These are phyloP conservation scores for Temnothorax nylanderi DNA, from an alignment of 1,140 invertebrate species.

Conservation along the genomic window DNA sequence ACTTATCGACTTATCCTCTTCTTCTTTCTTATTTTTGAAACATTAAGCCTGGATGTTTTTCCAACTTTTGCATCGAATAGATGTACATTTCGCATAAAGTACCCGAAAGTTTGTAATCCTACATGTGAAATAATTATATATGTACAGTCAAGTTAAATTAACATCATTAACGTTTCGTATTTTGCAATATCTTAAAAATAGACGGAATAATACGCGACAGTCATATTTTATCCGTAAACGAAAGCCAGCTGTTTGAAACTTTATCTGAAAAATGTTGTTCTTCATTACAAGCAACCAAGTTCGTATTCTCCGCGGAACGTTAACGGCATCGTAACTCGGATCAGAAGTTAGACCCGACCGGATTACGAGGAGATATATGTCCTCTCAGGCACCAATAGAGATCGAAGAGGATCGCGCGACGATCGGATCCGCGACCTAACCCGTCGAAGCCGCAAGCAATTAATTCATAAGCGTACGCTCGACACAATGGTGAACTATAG, in stretches of 20 bases:
- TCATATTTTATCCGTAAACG: not conserved
- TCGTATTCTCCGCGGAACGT: conserved; percentile 30
- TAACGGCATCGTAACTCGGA: conserved; percentile 29
- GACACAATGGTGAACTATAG: conserved; percentile 68
- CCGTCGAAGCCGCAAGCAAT: conserved; percentile 60
- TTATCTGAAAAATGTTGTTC: conserved; percentile 12
- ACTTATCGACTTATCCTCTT: conserved; percentile 35
- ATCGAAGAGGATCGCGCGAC: conserved; percentile 53
- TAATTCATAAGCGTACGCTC: conserved; percentile 73
- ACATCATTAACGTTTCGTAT: not conserved
- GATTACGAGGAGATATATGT: conserved; percentile 42
- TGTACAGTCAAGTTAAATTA: not conserved
- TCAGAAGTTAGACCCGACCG: conserved; percentile 35
- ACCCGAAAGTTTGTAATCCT: not conserved
- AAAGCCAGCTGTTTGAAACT: not conserved
- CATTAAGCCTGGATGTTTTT: not conserved
- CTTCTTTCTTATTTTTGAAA: not conserved
- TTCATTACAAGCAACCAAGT: not conserved
- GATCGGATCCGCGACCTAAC: conserved; percentile 38
- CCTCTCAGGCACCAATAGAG: not conserved
- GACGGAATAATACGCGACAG: not conserved
- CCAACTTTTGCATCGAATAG: not conserved
- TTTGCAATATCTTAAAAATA: conserved; percentile 1
- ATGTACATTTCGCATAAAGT: not conserved
- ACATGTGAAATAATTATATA: not conserved